Evolutionary conservation across 2,888 invertebrate genomes (phyloP).

Genomic region (Eupithecia centaureata): DNA sequence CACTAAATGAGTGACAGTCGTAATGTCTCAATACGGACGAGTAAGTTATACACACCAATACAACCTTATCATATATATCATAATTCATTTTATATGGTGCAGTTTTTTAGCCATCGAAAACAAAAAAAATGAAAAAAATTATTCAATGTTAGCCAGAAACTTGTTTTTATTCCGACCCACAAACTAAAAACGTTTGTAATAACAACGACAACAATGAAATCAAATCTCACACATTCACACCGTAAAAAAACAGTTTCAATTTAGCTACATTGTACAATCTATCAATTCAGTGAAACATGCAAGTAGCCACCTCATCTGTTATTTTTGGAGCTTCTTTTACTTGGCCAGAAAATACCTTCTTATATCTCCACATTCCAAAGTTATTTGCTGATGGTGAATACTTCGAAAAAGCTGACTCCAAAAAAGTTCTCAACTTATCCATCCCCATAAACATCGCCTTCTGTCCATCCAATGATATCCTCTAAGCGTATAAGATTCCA

Average conservation of each 20-base stretch:
- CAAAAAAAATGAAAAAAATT: no score
- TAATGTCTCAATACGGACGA: no score
- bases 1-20: no score
- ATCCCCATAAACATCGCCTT: constrained; percentile 12
- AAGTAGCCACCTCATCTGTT: not conserved
- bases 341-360: no score
- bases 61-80: no score
- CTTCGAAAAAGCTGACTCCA: not conserved
- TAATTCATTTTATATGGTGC: no score
- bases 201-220: not conserved
- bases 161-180: no score
- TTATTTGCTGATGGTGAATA: not conserved
- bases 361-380: not conserved
- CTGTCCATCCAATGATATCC: constrained; percentile 36
- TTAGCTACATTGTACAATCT: not conserved
- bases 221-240: not conserved
- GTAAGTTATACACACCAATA: no score
- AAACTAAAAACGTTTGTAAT: not conserved
- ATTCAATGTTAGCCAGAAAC: no score
- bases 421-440: not conserved
- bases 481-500: constrained; percentile 38
- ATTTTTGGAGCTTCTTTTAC: not conserved
- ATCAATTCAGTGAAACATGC: not conserved
- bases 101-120: no score
- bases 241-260: not conserved